Percentiles rank a stretch among this genome's conserved stretches.
phyloP scores from a whole-genome alignment of 2,113 vertebrate species.

The Girardinichthys multiradiatus region DNA sequence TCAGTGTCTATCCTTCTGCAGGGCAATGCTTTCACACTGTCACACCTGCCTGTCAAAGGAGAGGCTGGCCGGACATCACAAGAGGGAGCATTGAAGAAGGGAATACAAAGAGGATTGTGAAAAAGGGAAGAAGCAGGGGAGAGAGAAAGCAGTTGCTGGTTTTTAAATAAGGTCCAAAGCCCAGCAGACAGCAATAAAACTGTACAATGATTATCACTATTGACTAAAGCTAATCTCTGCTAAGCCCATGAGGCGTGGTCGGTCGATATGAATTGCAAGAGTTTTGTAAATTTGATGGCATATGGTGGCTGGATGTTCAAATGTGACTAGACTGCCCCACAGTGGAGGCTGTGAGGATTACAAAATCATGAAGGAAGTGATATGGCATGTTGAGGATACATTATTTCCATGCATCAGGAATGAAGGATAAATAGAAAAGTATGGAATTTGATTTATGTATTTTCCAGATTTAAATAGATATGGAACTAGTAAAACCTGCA shows the following conservation, averaged over 20 bases:
- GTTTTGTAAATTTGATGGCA: slow-evolving; percentile 6
- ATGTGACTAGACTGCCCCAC: slow-evolving; percentile 57
- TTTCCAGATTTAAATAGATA: neutral
- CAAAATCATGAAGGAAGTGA: slow-evolving; percentile 17
- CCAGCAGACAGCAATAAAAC: slow-evolving; percentile 47
- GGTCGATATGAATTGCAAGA: slow-evolving; percentile 48
- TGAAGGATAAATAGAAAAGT: neutral
- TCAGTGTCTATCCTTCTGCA: slow-evolving; percentile 70
- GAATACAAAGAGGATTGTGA: neutral
- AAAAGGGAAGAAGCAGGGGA: slow-evolving; percentile 10
- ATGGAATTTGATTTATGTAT: neutral
- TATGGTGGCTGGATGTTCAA: neutral
- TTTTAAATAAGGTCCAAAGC: slow-evolving; percentile 53
- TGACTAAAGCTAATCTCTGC: slow-evolving; percentile 49
- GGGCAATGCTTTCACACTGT: slow-evolving; percentile 80
- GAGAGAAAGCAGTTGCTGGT: neutral
- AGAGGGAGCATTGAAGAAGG: slow-evolving; percentile 1
- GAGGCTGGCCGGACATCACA: slow-evolving; percentile 47
- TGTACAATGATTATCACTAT: slow-evolving; percentile 52
- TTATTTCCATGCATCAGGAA: no score
- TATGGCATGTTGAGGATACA: no score
- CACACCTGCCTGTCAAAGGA: slow-evolving; percentile 82
- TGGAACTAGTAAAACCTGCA: neutral
- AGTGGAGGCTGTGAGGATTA: slow-evolving; percentile 51
- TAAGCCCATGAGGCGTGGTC: slow-evolving; percentile 36